phyloP scores from a whole-genome alignment of 2,888 invertebrate genomes.

The Lydus trimaculatus region DNA sequence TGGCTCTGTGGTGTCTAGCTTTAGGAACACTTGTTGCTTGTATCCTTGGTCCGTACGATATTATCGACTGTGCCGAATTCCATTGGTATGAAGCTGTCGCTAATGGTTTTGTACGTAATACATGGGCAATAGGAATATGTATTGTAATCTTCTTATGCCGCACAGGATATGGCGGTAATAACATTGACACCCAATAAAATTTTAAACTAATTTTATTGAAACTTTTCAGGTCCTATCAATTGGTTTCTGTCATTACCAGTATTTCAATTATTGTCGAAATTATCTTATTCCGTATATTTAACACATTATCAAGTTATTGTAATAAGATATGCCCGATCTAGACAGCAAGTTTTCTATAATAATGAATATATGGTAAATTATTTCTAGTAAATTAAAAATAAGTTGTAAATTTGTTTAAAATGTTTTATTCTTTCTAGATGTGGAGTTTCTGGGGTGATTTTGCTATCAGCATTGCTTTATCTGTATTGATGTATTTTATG shows the following conservation, averaged over 20 bases:
- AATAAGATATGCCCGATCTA: background rate
- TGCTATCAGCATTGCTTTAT: too few relatives aligned
- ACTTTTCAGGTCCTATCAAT: slow-evolving; percentile 37
- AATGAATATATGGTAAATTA: background rate
- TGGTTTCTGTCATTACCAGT: slow-evolving; percentile 24
- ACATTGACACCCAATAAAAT: too few relatives aligned
- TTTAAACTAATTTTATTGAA: background rate
- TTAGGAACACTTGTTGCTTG: background rate
- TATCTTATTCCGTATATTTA: slow-evolving; percentile 25
- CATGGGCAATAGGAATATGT: slow-evolving; percentile 13
- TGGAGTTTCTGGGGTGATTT: too few relatives aligned
- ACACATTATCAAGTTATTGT: slow-evolving; percentile 12
- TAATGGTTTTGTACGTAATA: slow-evolving; percentile 6
- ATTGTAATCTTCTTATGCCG: slow-evolving; percentile 14
- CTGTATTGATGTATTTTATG: too few relatives aligned
- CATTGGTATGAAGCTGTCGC: background rate
- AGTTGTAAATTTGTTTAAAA: too few relatives aligned
- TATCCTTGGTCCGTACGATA: background rate
- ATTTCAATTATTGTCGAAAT: slow-evolving; percentile 21
- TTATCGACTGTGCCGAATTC: background rate
- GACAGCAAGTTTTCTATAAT: background rate
- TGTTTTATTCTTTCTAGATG: too few relatives aligned
- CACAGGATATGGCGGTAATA: slow-evolving; percentile 16
- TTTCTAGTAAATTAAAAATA: too few relatives aligned
- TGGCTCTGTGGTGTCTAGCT: background rate